A percentile compares a stretch with the other conserved stretches of the same genome.
Conservation (phyloP, 2,888 invertebrate species). For the Crocallis elinguaria region DNA sequence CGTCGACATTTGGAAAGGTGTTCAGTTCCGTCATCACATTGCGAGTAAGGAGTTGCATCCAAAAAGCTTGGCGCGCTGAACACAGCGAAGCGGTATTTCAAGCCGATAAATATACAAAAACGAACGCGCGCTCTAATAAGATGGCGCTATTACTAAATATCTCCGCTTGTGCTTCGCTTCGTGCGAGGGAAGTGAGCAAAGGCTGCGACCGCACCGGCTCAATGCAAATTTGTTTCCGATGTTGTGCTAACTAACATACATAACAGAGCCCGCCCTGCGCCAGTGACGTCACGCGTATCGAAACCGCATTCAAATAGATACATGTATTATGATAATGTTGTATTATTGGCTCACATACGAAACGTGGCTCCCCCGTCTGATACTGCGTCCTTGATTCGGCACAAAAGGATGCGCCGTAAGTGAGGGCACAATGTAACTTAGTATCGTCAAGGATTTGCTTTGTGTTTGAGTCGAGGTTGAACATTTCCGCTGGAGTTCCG, state of each 20-base stretch:
- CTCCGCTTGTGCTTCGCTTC: neutral
- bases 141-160: too few relatives aligned
- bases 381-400: neutral
- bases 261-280: neutral
- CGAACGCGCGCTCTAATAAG: neutral
- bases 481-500: too few relatives aligned
- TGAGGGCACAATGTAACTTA: too few relatives aligned
- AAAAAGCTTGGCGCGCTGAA: too few relatives aligned
- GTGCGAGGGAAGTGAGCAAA: neutral
- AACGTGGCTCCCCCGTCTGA: conserved; percentile 2
- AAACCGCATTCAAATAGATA: conserved; percentile 15
- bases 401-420: conserved; percentile 7
- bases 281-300: conserved; percentile 7
- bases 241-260: conserved; percentile 10
- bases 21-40: too few relatives aligned
- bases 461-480: neutral
- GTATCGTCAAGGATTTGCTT: neutral
- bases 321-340: conserved; percentile 16
- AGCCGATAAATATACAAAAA: conserved; percentile 2
- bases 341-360: conserved; percentile 12
- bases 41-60: too few relatives aligned
- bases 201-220: neutral
- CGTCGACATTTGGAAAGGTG: too few relatives aligned
- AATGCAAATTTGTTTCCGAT: conserved; percentile 14
- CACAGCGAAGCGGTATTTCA: too few relatives aligned